Evolutionary conservation across 2,888 invertebrate species (phyloP), one percentile per base, ranked within the genome.

Genomic region (Dynastes hyllus): DNA sequence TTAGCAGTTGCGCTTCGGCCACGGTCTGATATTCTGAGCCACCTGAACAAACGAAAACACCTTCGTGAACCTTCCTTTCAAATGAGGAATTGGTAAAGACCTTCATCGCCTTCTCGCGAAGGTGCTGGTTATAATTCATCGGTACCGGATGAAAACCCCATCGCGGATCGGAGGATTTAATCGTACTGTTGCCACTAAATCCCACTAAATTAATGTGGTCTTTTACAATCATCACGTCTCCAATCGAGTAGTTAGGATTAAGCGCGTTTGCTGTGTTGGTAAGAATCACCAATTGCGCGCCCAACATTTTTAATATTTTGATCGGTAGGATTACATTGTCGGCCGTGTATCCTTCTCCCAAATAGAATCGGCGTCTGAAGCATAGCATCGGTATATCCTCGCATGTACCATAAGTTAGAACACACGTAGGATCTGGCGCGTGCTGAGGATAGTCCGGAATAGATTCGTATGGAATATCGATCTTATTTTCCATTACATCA

Each of bases 121-220:
- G 90, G 51, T 92, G 90, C 37, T 90, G 89, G 87, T 95, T 93
- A 88, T 98, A 98, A 86, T 93, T 96, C 92, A 97, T 94, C 0
- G 96, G 93, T 0, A 95, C 95, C 87, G 98, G 98, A 77, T 98
- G 92, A 0, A 95, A 94, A 1, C 98, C 98, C 87, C 97, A 97
- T 85, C 96, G 93, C 85, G 95, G 94, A 87, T 98, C 98, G 87
- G 98, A 98, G 84, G 94, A 93, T 0, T 95, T 96, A 86, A 95
- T 3, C 22, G 27, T 58, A 27, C 22, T 22, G 22, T 58, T 94
- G 0, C 97, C 98, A 9, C 95, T 94, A 84, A 98, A 94, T 1
- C 97, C 97, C 90, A 97, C 95, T 89, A 98, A 92, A 88, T 97
- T 97, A 82, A 99, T 94, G 88, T 99, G 98, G 89, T 99, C 98